These are phyloP conservation scores for Teleopsis dalmanni DNA, from an alignment of 1,140 invertebrate genomes.

Conservation along the genomic window DNA sequence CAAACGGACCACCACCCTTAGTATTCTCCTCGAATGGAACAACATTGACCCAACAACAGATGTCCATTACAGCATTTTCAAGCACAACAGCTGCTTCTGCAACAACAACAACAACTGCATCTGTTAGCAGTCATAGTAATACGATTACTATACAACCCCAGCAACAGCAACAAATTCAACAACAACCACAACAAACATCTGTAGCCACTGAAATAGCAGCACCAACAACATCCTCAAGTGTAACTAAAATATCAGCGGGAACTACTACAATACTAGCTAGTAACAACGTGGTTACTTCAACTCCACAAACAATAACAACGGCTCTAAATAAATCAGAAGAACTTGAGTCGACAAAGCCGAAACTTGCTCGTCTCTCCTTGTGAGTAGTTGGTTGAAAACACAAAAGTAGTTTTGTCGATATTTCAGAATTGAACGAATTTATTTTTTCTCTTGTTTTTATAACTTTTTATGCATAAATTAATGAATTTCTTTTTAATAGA, in stretches of 20 bases:
- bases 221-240: not conserved
- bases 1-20: not conserved
- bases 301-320: not conserved
- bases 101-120: constrained; percentile 5
- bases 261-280: constrained; percentile 1
- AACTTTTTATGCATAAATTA: not conserved
- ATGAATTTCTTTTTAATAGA: constrained; percentile 28
- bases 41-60: constrained; percentile 6
- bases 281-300: not conserved
- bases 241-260: not conserved
- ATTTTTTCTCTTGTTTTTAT: constrained; percentile 9
- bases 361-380: constrained; percentile 44
- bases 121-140: not conserved
- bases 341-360: constrained; percentile 35
- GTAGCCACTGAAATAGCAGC: constrained; percentile 3
- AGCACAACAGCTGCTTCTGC: not conserved
- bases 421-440: not conserved
- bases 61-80: not conserved
- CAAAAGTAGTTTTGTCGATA: constrained; percentile 16
- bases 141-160: not conserved
- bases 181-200: constrained; percentile 6
- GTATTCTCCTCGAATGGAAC: constrained; percentile 4
- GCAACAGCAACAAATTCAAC: constrained; percentile 6
- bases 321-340: constrained; percentile 24
- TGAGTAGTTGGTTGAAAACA: constrained; percentile 46